phyloP scores from a whole-genome alignment of 2,797 vertebrate genomes.

The Enteromius fasciolatus region DNA sequence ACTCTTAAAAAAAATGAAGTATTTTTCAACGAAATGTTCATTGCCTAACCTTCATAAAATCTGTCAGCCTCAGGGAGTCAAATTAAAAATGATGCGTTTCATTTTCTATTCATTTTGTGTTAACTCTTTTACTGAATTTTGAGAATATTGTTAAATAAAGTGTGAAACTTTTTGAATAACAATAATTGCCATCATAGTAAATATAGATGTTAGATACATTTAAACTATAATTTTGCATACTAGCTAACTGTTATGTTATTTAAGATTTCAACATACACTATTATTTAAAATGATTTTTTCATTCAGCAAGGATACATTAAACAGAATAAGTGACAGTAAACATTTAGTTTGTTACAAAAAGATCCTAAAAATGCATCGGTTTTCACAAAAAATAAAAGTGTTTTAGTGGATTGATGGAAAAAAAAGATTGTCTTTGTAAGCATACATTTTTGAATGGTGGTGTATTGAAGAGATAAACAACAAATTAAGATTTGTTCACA shows the following conservation, averaged over 20 bases:
- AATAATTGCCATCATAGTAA: too few species aligned
- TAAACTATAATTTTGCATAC: neutral
- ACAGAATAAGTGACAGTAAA: neutral
- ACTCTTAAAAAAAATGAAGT: neutral
- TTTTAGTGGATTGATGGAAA: neutral
- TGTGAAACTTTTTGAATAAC: neutral
- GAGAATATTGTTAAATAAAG: neutral
- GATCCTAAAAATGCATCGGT: neutral
- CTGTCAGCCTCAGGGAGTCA: slow-evolving; percentile 10
- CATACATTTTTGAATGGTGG: neutral
- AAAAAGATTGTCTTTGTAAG: neutral
- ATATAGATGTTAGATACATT: neutral
- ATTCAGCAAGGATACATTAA: neutral
- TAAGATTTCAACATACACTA: neutral
- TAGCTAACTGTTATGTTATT: neutral
- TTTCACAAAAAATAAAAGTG: neutral
- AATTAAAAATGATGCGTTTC: neutral
- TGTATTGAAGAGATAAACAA: neutral
- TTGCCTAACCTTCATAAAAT: slow-evolving; percentile 15
- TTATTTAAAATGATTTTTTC: neutral
- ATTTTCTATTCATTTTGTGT: neutral
- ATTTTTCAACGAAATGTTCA: slow-evolving; percentile 13
- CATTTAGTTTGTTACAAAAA: neutral
- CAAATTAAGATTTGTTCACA: neutral
- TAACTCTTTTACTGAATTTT: neutral